Base-by-base conservation (phyloP, 2,888 invertebrate genomes). In the Rhagonycha lutea region DNA sequence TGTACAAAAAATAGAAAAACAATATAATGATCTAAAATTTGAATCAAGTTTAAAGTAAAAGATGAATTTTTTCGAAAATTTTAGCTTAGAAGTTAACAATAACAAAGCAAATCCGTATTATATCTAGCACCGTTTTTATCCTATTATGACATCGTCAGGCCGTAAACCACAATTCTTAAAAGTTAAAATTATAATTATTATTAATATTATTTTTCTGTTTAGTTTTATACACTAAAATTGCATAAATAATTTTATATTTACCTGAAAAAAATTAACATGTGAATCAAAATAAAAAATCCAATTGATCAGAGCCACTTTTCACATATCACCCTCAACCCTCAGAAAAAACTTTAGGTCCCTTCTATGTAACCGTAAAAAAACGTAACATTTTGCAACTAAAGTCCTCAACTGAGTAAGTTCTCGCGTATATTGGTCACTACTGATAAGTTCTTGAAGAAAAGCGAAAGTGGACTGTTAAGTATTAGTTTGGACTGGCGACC, bases 381-480 rank as follows among this genome's bases (percentile, higher is more conserved):
- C n/a, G n/a, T n/a, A 47, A 47, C 47, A 47, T 47, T 47, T 47
- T 47, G 47, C 7, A 47, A n/a, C n/a, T 2, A n/a, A n/a, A n/a
- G 47, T 47, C 47, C n/a, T 47, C 47, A n/a, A 47, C 47, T n/a
- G 12, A 47, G n/a, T n/a, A 47, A 47, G 47, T 47, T 47, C 47
- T 47, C 47, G n/a, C 47, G 47, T 47, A 7, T 47, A 47, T 47
- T 47, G 47, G 47, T 24, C 23, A 65, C 26, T 65, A 24, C 63
- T 24, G 63, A 65, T 18, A 65, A 65, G 63, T 65, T 65, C 24
- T 69, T 65, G 69, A 74, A 69, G 65, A 69, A 72, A 73, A 73
- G 65, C 70, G 73, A 73, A 73, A 73, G 70, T 76, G 61, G 11
- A 75, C 75, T 75, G 72, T 69, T 71, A 75, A 68, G 14, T 32